Evolutionary conservation across 2,113 vertebrate genomes (phyloP).

Genomic region (Sardina pilchardus): DNA sequence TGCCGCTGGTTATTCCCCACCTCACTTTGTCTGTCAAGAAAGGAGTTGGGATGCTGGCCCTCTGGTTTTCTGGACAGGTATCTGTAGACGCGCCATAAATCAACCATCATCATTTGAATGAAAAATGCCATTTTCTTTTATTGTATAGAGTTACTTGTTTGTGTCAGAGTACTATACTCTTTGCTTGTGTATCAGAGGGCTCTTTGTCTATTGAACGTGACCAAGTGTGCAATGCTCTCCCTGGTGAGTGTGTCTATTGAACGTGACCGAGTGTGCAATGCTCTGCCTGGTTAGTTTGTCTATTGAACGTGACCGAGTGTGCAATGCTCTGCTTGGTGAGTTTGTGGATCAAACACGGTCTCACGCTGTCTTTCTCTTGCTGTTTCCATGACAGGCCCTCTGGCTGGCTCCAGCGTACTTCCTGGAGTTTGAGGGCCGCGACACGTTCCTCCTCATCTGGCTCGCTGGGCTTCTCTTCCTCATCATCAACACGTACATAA

Average conservation of each 20-base stretch:
- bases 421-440: slow-evolving; percentile 88
- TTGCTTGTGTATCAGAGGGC: no score
- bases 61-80: slow-evolving; percentile 89
- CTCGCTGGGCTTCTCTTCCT: slow-evolving; percentile 85
- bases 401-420: slow-evolving; percentile 76
- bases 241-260: neutral
- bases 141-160: neutral
- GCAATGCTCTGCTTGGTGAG: neutral
- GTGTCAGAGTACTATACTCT: no score
- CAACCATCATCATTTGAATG: no score
- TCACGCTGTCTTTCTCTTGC: neutral
- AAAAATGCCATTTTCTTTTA: neutral
- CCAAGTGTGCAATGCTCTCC: neutral
- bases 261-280: neutral
- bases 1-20: slow-evolving; percentile 82
- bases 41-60: slow-evolving; percentile 66
- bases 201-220: no score
- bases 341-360: neutral
- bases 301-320: neutral
- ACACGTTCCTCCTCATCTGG: slow-evolving; percentile 87
- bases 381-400: neutral
- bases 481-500: slow-evolving; percentile 80
- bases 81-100: neutral
- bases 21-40: slow-evolving; percentile 73
- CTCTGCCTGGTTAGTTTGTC: neutral